Evolutionary conservation across 2,113 vertebrate species (phyloP), one percentile per base, ranked within the genome.

Genomic region (Megalops atlanticus): DNA sequence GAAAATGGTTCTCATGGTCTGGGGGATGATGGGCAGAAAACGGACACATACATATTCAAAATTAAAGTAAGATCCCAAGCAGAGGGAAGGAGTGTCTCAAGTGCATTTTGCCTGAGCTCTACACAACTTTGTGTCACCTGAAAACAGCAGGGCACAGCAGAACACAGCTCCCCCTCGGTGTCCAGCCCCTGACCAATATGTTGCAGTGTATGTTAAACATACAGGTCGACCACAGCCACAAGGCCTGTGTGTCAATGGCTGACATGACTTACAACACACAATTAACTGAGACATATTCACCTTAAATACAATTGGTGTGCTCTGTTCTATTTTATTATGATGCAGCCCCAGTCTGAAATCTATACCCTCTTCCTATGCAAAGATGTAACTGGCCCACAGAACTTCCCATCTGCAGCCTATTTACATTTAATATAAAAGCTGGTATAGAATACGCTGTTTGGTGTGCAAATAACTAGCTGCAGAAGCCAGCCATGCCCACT

Each of bases 381-480:
- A n/a, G 77, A 70, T 72, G 76, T 47, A 78, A 38, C 58, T 8
- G 4, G 74, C 54, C 43, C 21, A 80, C 43, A 74, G 45, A 1
- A 27, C 52, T 33, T 77, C 74, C 31, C 43, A 47, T 73, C 81
- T 77, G 69, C 78, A 85, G 82, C 85, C 77, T 88, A 87, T 87
- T 90, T 88, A 91, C 87, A 89, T 87, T 85, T 84, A 76, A 86
- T 84, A 83, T 80, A 85, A 47, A 43, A 82, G n/a, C 41, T 7
- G 21, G n/a, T 16, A 39, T 31, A 41, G 72, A 24, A 68, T 77
- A 47, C 45, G 79, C 89, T 88, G 90, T 92, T 91, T 91, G 80
- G 90, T 92, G 92, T 87, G 90, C 93, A 95, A 95, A 95, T 90
- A 96, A 49, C 84, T 0, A 12, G 78, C 82, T 85, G 81, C 3